phyloP scores from a whole-genome alignment of 35 echinoderm and acorn worm genomes.

The Ophiothrix spiculata region DNA sequence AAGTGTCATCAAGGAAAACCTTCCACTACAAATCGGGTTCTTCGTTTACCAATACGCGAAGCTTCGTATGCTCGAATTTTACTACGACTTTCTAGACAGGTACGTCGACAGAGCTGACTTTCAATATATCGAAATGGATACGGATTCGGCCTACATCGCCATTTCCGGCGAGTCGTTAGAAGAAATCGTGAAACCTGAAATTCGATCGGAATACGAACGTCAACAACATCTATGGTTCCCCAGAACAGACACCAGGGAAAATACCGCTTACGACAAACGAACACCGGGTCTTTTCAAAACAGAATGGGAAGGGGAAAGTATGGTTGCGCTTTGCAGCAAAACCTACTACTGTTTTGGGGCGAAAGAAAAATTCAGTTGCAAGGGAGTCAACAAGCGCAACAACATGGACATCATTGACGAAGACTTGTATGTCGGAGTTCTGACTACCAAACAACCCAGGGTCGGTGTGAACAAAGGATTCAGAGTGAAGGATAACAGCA shows the following conservation, averaged over 20 bases:
- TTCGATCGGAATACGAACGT: neutral
- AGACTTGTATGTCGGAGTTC: slow-evolving; percentile 39
- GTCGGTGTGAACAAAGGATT: slow-evolving; percentile 42
- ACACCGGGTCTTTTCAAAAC: slow-evolving; percentile 52
- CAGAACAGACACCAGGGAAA: slow-evolving; percentile 10
- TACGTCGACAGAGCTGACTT: slow-evolving; percentile 17
- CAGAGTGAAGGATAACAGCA: slow-evolving; percentile 20
- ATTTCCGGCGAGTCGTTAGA: slow-evolving; percentile 27
- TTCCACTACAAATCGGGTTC: slow-evolving; percentile 35
- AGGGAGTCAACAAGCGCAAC: slow-evolving; percentile 37
- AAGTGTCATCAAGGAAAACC: slow-evolving; percentile 18
- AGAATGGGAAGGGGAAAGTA: slow-evolving; percentile 54
- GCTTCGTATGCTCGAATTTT: slow-evolving; percentile 43
- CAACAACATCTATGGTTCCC: slow-evolving; percentile 43
- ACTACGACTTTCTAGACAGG: slow-evolving; percentile 33
- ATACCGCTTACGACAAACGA: slow-evolving; percentile 31
- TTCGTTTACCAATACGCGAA: slow-evolving; percentile 39
- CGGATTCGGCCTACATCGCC: slow-evolving; percentile 51
- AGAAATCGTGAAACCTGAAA: slow-evolving; percentile 39
- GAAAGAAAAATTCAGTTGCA: slow-evolving; percentile 46
- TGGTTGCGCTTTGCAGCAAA: slow-evolving; percentile 45
- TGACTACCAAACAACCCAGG: neutral
- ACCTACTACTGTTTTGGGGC: slow-evolving; percentile 34
- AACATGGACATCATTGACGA: slow-evolving; percentile 29
- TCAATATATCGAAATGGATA: slow-evolving; percentile 33